Evolutionary conservation across 2,888 invertebrate genomes (phyloP), one percentile per base, ranked within the genome.

Genomic region (Tiliacea aurago): DNA sequence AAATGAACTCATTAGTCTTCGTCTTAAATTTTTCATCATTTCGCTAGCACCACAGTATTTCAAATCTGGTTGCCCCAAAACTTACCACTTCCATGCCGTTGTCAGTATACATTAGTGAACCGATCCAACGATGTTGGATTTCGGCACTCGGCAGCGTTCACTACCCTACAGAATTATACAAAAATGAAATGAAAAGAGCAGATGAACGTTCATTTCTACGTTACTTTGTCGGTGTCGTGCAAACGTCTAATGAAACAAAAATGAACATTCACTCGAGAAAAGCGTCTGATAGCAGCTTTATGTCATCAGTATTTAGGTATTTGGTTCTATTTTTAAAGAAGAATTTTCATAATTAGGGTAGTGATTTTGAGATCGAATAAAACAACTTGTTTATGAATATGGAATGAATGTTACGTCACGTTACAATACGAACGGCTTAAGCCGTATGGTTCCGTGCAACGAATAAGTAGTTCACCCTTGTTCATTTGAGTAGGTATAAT

Each of bases 401-500:
- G 9, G 5, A 53, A 47, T 41, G 4, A 28, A 41, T 28, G 6
- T 18, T 28, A 45, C 37, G 23, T 20, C 15, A 49, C 23, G 41
- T 33, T 33, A 37, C 37, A 37, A 37, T 6, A 37, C 37, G 37
- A 37, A 37, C 37, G 37, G 6, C 6, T 13, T 28, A 58, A 33
- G 13, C 53, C 15, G 6, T 15, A 6, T 9, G 23, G 37, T 15
- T 53, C 41, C 18, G 13, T 41, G 37, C n/a, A 33, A 13, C 9
- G 10, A 66, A 55, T 73, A 73, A 28, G 5, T 41, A 28, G n/a
- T 58, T 33, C 13, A 49, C 47, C 69, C 20, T 43, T 70, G 43
- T 69, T 45, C 23, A 37, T 51, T 76, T 37, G 43, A 28, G 28
- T 47, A 18, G 20, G 18, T 43, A 23, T 45, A 41, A 76, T 49